Conservation (phyloP, 2,113 vertebrate genomes). For the Ciconia stormi region DNA sequence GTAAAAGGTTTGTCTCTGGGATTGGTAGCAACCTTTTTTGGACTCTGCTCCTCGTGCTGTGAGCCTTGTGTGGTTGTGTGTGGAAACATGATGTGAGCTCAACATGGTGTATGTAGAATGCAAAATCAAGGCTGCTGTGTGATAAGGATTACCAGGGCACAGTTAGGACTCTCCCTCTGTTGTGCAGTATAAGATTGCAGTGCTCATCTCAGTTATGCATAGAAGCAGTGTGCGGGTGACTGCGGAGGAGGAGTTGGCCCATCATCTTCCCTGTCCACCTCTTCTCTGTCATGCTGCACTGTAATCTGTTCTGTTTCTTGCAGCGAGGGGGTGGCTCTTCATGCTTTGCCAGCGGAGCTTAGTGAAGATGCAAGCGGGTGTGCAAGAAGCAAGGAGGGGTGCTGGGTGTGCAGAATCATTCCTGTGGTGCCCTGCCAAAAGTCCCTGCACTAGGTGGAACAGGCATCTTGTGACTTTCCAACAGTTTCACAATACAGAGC, state of each 20-base stretch:
- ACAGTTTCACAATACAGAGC: not conserved
- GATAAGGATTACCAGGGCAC: not conserved
- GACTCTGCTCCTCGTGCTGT: not conserved
- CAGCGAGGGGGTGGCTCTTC: not conserved
- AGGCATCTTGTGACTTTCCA: slow-evolving; percentile 48
- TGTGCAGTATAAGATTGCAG: not conserved
- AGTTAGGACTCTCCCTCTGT: not conserved
- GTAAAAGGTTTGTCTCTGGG: not conserved
- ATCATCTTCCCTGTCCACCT: not conserved
- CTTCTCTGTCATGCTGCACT: not conserved
- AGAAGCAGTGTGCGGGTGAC: fast-evolving
- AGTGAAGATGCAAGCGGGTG: fast-evolving
- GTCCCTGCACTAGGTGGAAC: not conserved
- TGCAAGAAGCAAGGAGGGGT: not conserved
- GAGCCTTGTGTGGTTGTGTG: not conserved
- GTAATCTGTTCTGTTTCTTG: not conserved
- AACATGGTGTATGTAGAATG: not conserved
- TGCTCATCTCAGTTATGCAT: not conserved
- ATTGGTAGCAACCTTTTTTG: not conserved
- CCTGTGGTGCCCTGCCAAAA: not conserved
- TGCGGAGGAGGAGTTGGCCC: not conserved
- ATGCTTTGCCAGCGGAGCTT: not conserved
- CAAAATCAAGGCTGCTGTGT: not conserved
- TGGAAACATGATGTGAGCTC: not conserved
- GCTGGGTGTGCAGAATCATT: not conserved